Base-by-base conservation (phyloP, 92 coral and sea anemone genomes). In the Palythoa heliodiscus region DNA sequence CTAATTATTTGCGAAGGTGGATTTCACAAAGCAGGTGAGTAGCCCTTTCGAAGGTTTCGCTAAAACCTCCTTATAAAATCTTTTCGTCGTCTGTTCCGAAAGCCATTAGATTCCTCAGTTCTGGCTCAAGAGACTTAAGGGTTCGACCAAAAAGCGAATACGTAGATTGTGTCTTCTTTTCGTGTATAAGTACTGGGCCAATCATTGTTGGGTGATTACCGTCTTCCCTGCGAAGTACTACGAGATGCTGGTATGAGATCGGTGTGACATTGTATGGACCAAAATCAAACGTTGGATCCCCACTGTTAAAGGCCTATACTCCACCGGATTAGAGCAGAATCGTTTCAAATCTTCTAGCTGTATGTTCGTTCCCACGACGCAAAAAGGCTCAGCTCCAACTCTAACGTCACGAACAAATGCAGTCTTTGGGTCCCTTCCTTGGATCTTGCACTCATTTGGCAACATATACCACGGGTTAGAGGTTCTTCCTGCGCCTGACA, bases 361-460 rank as follows among this genome's bases (percentile, higher is more conserved):
- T 77, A 74, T 78, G 29, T 87, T 75, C n/a, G 78, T 78, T 23
- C 78, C 86, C 23, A 87, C 25, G 10, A 78, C 63, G 40, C 89
- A 87, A 52, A 87, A 79, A 39, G 93, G 93, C 75, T 90, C 90
- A 9, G 90, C 90, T 7, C 90, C 89, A 88, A 91, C 88, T 76
- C 91, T 85, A 47, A 91, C 93, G 79, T 88, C 93, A 20, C 88
- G 93, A 55, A 88, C 79, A 40, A 91, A 91, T 52, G 89, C 91
- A 58, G 53, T 60, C 83, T 77, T 83, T 83, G 81, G 83, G 72
- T 81, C 79, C 79, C 84, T 84, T 67, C 75, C 89, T 86, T 83
- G 83, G 43, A 70, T 85, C 85, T 90, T 90, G 71, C 86, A 8
- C 76, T 91, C 87, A 38, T 88, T 87, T 39, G 88, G 85, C 68